phyloP scores from a whole-genome alignment of 2,797 vertebrate species.

The Acrossocheilus fasciatus region DNA sequence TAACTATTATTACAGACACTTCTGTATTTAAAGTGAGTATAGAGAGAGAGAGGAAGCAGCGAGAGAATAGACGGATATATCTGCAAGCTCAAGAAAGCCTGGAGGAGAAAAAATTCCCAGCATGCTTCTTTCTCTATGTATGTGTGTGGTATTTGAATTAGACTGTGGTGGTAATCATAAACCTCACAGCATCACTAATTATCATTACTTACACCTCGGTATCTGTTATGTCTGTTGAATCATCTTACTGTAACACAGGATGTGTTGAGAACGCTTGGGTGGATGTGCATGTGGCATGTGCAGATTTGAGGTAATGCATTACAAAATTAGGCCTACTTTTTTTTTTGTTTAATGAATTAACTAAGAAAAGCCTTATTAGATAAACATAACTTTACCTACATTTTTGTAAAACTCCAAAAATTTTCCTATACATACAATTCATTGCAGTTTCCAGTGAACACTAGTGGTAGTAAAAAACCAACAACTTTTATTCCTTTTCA shows the following conservation, averaged over 20 bases:
- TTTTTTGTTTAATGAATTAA: background rate
- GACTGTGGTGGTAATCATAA: conserved; percentile 10
- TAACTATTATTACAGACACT: conserved; percentile 33
- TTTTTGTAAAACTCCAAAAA: background rate
- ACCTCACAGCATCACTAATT: conserved; percentile 27
- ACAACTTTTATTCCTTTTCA: background rate
- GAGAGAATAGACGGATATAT: conserved; percentile 30
- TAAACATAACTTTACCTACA: background rate
- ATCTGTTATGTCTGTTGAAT: background rate
- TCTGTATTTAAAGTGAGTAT: conserved; percentile 19
- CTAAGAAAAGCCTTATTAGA: background rate
- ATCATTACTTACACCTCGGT: conserved; percentile 24
- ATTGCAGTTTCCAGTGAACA: background rate
- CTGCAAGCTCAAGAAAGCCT: conserved; percentile 27
- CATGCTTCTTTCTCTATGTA: conserved; percentile 11
- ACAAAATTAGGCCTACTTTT: background rate
- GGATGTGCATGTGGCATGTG: conserved; percentile 1
- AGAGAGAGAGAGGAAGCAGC: conserved; percentile 6
- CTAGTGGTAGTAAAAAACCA: background rate
- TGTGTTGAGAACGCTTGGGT: background rate
- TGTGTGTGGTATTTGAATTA: conserved; percentile 38
- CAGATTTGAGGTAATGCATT: background rate
- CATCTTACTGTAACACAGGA: background rate
- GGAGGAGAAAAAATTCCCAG: conserved; percentile 35
- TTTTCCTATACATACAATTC: background rate